A percentile compares a stretch with the other conserved stretches of the same genome.
These are phyloP conservation scores for Hafferia zeledoni DNA, from an alignment of 2,797 vertebrate genomes.

Conservation along the genomic window DNA sequence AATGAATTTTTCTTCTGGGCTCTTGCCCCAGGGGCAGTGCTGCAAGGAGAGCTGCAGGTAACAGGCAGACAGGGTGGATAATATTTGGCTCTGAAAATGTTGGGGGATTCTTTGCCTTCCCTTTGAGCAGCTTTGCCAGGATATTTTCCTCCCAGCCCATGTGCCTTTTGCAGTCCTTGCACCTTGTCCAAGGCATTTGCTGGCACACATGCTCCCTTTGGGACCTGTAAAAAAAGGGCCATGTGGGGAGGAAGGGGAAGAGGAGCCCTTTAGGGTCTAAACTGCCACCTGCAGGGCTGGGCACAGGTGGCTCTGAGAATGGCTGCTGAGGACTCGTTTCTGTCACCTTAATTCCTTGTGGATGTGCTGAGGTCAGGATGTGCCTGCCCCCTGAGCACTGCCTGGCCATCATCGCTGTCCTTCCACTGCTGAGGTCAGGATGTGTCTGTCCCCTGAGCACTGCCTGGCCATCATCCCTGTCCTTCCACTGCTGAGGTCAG, in stretches of 20 bases:
- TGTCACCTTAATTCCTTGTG: background rate
- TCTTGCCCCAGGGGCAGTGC: background rate
- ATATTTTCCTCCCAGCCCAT: background rate
- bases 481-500: rapidly evolving
- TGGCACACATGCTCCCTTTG: background rate
- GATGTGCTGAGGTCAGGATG: background rate
- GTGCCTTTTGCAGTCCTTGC: background rate
- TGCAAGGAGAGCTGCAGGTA: background rate
- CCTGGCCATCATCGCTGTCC: background rate
- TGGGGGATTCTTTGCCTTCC: rapidly evolving
- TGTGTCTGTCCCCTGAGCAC: rapidly evolving
- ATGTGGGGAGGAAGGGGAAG: background rate
- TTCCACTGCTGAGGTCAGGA: rapidly evolving
- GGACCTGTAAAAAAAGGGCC: background rate
- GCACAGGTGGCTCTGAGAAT: background rate
- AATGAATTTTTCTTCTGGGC: background rate
- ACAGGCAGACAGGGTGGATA: background rate
- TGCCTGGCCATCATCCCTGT: rapidly evolving
- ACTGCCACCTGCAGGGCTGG: background rate
- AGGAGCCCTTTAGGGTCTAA: background rate
- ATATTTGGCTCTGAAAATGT: background rate
- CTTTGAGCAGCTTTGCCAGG: background rate
- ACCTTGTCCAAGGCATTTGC: background rate
- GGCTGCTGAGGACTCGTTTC: background rate
- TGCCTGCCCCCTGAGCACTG: rapidly evolving